A percentile compares a stretch with the other conserved stretches of the same genome.
Evolutionary conservation across 2,797 vertebrate species (phyloP).

Genomic region (Tachyglossus aculeatus): DNA sequence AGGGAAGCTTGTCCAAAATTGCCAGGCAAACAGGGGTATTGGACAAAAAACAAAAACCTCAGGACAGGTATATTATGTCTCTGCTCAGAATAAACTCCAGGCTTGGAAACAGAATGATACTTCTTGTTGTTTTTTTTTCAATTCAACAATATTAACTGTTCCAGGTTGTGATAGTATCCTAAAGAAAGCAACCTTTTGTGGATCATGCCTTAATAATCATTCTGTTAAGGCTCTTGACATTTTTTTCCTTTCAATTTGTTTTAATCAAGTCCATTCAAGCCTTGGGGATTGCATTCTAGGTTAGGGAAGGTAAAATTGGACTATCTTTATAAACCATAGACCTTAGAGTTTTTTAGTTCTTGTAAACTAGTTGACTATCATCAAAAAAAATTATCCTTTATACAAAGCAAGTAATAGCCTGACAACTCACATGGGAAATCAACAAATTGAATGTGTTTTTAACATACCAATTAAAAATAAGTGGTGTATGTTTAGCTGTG

Average conservation of each 20-base stretch:
- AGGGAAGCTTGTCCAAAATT: no score
- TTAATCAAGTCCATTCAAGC: neutral
- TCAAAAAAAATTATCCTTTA: neutral
- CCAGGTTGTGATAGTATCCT: neutral
- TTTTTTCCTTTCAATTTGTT: neutral
- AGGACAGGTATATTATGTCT: neutral
- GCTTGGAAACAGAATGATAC: neutral
- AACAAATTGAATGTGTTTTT: conserved; percentile 9
- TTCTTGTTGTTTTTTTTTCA: neutral
- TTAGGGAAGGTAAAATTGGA: neutral
- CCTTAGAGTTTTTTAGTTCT: neutral
- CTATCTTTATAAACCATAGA: neutral
- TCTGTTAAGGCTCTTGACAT: neutral
- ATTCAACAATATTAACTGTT: neutral
- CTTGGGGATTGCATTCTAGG: neutral
- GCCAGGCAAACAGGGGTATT: neutral
- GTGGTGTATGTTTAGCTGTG: neutral
- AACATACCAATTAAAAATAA: neutral
- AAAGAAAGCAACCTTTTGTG: neutral
- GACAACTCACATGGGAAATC: neutral
- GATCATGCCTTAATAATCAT: neutral
- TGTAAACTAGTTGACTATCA: neutral
- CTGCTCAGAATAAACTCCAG: conserved; percentile 6
- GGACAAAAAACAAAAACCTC: neutral
- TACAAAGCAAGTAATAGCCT: neutral